Conservation (phyloP, 53 echinoderm and acorn worm species). For the Mesocentrotus franciscanus region DNA sequence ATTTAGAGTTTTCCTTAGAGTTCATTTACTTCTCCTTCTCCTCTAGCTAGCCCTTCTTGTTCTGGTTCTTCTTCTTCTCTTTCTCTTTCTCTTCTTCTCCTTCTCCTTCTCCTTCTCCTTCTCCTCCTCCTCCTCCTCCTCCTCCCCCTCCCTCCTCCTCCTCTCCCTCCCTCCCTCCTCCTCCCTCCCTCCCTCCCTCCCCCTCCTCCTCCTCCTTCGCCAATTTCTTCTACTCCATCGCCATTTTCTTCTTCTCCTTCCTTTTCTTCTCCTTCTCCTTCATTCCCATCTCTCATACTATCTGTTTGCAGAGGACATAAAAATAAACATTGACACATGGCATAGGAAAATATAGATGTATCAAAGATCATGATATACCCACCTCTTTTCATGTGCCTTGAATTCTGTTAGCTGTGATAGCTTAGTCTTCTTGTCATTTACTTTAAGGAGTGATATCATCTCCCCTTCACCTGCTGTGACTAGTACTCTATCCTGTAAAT, state of each 20-base stretch:
- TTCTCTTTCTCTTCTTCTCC: background rate
- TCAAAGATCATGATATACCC: background rate
- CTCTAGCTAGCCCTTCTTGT: too few relatives aligned
- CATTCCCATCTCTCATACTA: too few relatives aligned
- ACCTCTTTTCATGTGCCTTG: constrained; percentile 93
- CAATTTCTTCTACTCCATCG: background rate
- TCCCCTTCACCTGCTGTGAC: constrained; percentile 87
- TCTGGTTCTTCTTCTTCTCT: too few relatives aligned
- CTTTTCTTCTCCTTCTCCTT: background rate
- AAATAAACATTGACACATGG: background rate
- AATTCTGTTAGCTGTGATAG: constrained; percentile 67
- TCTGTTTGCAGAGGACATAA: too few relatives aligned
- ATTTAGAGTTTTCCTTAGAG: background rate
- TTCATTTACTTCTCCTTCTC: background rate
- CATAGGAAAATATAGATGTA: too few relatives aligned
- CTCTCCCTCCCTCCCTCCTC: background rate
- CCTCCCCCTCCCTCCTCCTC: background rate
- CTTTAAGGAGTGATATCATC: constrained; percentile 69
- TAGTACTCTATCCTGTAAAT: constrained; percentile 75
- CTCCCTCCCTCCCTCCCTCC: background rate
- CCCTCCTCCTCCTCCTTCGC: too few relatives aligned
- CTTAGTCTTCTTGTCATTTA: constrained; percentile 67
- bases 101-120: too few relatives aligned
- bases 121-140: background rate
- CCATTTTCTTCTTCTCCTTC: background rate